These are phyloP conservation scores for Labeo catla DNA, from an alignment of 2,113 vertebrate species.

Conservation along the genomic window DNA sequence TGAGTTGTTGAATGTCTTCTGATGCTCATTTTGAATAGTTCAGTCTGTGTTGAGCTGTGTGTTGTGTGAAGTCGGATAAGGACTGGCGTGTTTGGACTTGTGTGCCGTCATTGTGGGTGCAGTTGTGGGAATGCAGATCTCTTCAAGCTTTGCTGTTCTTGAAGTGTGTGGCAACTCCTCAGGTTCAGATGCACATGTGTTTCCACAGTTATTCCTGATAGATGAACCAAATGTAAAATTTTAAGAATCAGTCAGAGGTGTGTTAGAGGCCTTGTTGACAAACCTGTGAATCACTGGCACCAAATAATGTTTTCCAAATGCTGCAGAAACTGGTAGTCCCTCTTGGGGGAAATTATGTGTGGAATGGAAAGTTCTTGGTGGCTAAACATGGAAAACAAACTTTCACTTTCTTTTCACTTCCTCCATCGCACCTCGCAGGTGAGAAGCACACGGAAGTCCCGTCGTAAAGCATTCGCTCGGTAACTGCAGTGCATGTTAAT, in stretches of 20 bases:
- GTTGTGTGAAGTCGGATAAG: slow-evolving; percentile 21
- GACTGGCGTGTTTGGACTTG: slow-evolving; percentile 27
- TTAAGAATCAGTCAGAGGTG: background rate
- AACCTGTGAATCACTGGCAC: background rate
- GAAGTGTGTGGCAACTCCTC: background rate
- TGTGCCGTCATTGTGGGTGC: slow-evolving; percentile 6
- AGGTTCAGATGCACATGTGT: background rate
- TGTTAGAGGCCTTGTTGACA: background rate
- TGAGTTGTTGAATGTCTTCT: background rate
- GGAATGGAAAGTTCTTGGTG: background rate
- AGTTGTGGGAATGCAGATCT: slow-evolving; percentile 34
- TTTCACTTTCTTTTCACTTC: background rate
- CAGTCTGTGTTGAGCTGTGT: background rate
- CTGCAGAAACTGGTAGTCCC: background rate
- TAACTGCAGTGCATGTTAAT: background rate
- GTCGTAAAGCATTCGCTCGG: background rate
- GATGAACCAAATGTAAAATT: background rate
- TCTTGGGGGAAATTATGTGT: background rate
- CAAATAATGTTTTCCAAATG: background rate
- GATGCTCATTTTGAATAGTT: background rate
- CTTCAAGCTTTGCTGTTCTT: background rate
- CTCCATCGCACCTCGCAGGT: background rate
- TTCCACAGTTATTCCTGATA: background rate
- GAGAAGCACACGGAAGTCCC: background rate
- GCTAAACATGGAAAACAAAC: background rate